Percentiles rank a stretch among this genome's conserved stretches.
Evolutionary conservation across 2,113 vertebrate genomes (phyloP).

Genomic region (Gulo gulo): DNA sequence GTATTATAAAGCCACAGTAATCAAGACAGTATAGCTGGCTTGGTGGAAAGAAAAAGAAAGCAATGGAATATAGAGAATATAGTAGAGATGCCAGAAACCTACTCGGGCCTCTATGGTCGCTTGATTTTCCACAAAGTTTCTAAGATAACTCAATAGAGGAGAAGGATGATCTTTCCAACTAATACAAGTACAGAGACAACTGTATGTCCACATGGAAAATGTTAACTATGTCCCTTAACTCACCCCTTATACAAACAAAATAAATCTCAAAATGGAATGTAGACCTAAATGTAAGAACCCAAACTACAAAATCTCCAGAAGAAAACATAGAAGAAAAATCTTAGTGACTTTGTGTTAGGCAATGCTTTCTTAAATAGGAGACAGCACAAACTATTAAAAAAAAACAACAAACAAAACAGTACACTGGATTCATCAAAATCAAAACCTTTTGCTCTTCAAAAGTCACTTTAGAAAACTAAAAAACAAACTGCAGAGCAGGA

Average conservation of each 20-base stretch:
- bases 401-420: background rate
- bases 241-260: background rate
- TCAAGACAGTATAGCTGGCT: background rate
- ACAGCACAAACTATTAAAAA: background rate
- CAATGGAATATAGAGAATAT: background rate
- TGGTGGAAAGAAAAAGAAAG: background rate
- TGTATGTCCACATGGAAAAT: background rate
- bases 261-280: background rate
- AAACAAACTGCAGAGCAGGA: background rate
- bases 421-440: background rate
- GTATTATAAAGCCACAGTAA: background rate
- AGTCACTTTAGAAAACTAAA: background rate
- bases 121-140: background rate
- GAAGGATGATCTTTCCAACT: background rate
- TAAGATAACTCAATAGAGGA: background rate
- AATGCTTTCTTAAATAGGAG: background rate
- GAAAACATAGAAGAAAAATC: conserved; percentile 5
- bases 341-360: background rate
- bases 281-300: background rate
- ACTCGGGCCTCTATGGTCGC: background rate
- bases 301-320: background rate
- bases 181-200: background rate
- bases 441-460: background rate
- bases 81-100: background rate
- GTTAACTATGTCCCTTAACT: background rate